A percentile compares a stretch with the other conserved stretches of the same genome.
Conservation (phyloP, 2,888 invertebrate species). For the Idaea biselata region DNA sequence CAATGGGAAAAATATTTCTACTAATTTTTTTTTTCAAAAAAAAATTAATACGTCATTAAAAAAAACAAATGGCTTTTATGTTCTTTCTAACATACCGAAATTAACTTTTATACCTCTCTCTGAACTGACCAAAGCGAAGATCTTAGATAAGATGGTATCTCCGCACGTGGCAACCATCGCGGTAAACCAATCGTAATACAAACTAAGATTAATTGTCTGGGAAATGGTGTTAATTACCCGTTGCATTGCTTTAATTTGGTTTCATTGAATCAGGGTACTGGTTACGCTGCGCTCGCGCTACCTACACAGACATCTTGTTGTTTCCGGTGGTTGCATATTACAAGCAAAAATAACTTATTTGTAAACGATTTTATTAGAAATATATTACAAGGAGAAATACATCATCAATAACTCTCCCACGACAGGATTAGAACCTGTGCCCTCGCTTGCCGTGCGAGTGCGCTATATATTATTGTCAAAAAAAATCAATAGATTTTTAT, state of each 20-base stretch:
- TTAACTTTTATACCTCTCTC: not conserved
- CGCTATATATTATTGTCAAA: no score
- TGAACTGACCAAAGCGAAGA: slow-evolving; percentile 22
- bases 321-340: not conserved
- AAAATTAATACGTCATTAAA: no score
- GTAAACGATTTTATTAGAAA: no score
- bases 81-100: no score
- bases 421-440: no score
- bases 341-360: not conserved
- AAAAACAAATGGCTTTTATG: no score
- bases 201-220: slow-evolving; percentile 54
- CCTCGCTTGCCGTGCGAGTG: no score
- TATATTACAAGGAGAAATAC: no score
- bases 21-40: no score
- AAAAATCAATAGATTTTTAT: no score
- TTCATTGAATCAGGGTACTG: slow-evolving; percentile 14
- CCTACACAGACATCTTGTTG: not conserved
- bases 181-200: slow-evolving; percentile 55
- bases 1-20: no score
- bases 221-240: slow-evolving; percentile 35
- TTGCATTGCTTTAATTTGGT: slow-evolving; percentile 30
- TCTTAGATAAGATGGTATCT: slow-evolving; percentile 64
- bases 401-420: no score
- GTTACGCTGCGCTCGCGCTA: not conserved
- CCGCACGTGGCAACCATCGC: slow-evolving; percentile 59